A percentile compares a stretch with the other conserved stretches of the same genome.
Conservation (phyloP, 2,888 invertebrate species). For the Cepaea hortensis region DNA sequence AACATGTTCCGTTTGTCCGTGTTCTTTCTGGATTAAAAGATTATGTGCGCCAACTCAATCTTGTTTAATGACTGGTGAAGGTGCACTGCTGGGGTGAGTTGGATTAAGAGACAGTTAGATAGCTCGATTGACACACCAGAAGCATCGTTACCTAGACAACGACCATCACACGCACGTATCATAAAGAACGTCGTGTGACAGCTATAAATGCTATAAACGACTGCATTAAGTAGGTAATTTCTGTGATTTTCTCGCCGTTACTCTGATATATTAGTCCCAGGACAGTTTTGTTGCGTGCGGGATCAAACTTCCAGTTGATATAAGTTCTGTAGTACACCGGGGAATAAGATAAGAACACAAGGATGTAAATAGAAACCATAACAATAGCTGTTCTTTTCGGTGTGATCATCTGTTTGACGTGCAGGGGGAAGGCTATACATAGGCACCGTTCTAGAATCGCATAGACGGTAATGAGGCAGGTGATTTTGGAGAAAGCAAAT, state of each 20-base stretch:
- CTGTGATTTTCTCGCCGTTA: not conserved
- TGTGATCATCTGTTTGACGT: not conserved
- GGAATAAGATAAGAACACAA: not conserved
- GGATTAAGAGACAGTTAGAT: too few relatives aligned
- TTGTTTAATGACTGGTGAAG: too few relatives aligned
- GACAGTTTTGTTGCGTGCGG: not conserved
- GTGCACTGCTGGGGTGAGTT: too few relatives aligned
- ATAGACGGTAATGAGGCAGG: too few relatives aligned
- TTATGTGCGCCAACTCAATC: too few relatives aligned
- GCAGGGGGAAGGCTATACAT: not conserved
- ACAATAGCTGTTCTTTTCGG: not conserved
- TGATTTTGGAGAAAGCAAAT: not conserved
- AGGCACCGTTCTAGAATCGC: not conserved
- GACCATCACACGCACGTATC: too few relatives aligned
- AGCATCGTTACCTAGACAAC: too few relatives aligned
- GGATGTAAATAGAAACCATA: not conserved
- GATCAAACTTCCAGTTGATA: not conserved
- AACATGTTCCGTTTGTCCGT: too few relatives aligned
- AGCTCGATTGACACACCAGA: too few relatives aligned
- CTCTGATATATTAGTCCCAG: not conserved
- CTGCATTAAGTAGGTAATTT: not conserved
- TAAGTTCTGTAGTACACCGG: not conserved
- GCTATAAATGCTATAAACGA: not conserved
- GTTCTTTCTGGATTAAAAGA: too few relatives aligned
- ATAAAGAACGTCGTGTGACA: too few relatives aligned